phyloP scores from a whole-genome alignment of 2,797 vertebrate species.

The Chromis chromis region DNA sequence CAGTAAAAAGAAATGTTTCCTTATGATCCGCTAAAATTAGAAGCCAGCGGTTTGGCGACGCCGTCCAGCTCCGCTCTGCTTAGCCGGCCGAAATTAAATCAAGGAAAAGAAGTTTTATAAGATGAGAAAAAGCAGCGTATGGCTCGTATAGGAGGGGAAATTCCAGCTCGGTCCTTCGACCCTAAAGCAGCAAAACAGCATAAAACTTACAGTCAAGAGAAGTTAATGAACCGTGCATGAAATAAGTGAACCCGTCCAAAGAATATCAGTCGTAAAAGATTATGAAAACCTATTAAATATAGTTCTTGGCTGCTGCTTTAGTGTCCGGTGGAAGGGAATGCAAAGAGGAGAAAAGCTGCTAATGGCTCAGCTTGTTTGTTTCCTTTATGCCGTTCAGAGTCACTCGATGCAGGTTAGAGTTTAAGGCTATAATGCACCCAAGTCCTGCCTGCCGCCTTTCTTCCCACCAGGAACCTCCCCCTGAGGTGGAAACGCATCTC shows the following conservation, averaged over 20 bases:
- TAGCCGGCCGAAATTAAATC: constrained; percentile 41
- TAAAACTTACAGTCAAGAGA: constrained; percentile 18
- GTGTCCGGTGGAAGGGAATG: constrained; percentile 23
- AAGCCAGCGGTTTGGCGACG: constrained; percentile 22
- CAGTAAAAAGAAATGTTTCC: constrained; percentile 37
- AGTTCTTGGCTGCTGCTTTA: constrained; percentile 18
- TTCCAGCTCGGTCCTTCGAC: constrained; percentile 29
- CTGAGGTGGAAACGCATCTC: constrained; percentile 48
- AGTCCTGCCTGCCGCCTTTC: constrained; percentile 48
- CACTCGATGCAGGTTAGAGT: constrained; percentile 65
- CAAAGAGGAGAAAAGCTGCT: constrained; percentile 33
- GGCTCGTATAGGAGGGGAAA: not conserved
- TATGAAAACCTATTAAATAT: constrained; percentile 17
- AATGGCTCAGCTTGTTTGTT: constrained; percentile 55
- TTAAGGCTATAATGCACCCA: constrained; percentile 61
- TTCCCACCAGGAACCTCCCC: constrained; percentile 59
- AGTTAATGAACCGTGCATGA: constrained; percentile 5
- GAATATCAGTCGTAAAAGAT: constrained; percentile 18
- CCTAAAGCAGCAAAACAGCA: not conserved
- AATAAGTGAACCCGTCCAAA: constrained; percentile 7
- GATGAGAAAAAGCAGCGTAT: constrained; percentile 29
- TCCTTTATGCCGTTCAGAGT: constrained; percentile 41
- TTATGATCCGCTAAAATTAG: constrained; percentile 51
- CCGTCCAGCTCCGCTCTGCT: constrained; percentile 14
- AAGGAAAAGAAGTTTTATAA: constrained; percentile 58